phyloP scores from a whole-genome alignment of 2,888 invertebrate species.

The Lepidonotus clava region DNA sequence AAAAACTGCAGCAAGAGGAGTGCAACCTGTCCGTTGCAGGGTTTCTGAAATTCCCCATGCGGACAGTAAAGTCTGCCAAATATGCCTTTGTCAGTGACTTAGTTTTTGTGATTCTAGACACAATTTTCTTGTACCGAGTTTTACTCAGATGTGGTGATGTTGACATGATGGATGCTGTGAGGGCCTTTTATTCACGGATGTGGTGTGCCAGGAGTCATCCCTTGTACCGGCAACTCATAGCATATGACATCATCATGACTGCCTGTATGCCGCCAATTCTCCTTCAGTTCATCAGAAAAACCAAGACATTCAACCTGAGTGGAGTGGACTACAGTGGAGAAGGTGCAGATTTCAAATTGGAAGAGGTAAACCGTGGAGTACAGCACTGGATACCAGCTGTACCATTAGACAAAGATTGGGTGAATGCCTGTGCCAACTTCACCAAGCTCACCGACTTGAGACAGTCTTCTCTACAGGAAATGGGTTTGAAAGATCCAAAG shows the following conservation, averaged over 20 bases:
- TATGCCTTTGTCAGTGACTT: background rate
- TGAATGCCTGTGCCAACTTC: background rate
- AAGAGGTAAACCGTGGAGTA: background rate
- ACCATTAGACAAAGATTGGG: background rate
- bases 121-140: background rate
- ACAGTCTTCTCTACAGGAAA: background rate
- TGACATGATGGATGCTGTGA: background rate
- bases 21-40: background rate
- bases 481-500: background rate
- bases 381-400: background rate
- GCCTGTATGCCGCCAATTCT: background rate
- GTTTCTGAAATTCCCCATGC: background rate
- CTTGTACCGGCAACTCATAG: background rate
- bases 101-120: background rate
- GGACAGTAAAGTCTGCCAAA: background rate
- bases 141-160: background rate
- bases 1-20: background rate
- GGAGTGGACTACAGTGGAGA: background rate
- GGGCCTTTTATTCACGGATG: background rate
- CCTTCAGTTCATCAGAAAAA: background rate
- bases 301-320: background rate
- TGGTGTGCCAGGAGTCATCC: background rate
- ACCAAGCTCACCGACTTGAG: background rate
- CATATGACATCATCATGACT: background rate
- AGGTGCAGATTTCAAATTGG: conserved; percentile 5